phyloP scores from a whole-genome alignment of 37 sponge, comb jelly and placozoan genomes.

The Lycopodina hypogea region DNA sequence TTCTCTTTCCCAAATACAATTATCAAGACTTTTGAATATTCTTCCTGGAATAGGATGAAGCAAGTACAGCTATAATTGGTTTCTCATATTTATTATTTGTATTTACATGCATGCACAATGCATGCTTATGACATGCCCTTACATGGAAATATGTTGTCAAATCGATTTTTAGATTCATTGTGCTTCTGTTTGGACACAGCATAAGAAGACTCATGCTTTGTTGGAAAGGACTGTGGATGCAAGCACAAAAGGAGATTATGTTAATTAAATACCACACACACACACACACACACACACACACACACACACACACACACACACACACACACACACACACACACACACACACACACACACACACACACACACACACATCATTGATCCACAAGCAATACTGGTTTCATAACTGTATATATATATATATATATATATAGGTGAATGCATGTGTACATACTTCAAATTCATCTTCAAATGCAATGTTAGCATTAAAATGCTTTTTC shows the following conservation, averaged over 20 bases:
- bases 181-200: conserved; percentile 19
- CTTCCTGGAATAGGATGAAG: too few species aligned
- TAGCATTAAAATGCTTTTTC: conserved; percentile 42
- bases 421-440: not conserved
- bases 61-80: too few species aligned
- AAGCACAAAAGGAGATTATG: not conserved
- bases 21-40: too few species aligned
- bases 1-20: too few species aligned
- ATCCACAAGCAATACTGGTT: not conserved
- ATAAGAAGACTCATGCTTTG: conserved; percentile 29
- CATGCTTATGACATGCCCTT: not conserved
- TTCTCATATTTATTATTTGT: not conserved
- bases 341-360: not conserved
- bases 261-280: not conserved
- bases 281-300: not conserved
- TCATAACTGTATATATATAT: not conserved
- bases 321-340: not conserved
- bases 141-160: conserved; percentile 69
- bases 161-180: conserved; percentile 63
- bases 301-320: not conserved
- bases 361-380: not conserved
- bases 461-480: conserved; percentile 68
- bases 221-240: conserved; percentile 28
- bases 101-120: not conserved
- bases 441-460: conserved; percentile 41